Evolutionary conservation across 2,888 invertebrate genomes (phyloP), one percentile per base, ranked within the genome.

Genomic region (Chirona hameri): DNA sequence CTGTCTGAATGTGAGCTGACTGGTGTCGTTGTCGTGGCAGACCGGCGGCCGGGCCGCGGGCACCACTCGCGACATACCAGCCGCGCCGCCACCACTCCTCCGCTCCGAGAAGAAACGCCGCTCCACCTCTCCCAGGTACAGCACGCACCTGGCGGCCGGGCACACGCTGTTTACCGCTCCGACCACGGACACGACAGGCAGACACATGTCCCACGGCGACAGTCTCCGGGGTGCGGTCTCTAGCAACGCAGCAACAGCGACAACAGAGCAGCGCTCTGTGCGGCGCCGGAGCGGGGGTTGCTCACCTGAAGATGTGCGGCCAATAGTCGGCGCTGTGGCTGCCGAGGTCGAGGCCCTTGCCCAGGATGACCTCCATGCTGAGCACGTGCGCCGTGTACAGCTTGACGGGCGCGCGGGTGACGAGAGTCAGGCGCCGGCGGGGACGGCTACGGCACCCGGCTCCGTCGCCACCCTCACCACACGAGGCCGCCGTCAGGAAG

Each of bases 311-410:
- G 84, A 98, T 95, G 87, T 98, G 97, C 84, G 95, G 94, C 98
- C 98, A 98, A 86, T 98, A 98, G 85, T 96, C 95, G 29, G 95
- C 91, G 48, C 97, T 95, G 87, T 97, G 96, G 69, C 96, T 95
- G 9, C 96, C 97, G 14, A 97, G 91, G 87, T 97, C 97, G 82
- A 98, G 89, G 2, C 97, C 97, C 84, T 93, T 91, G 88, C 93
- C 93, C 83, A 98, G 91, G 46, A 98, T 91, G 29, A 98, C 95
- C 87, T 98, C 97, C 90, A 98, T 92, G 72, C 96, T 97, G 84
- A 98, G 89, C 0, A 96, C 95, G 87, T 98, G 97, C 0, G 96
- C 95, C 55, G 95, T 93, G 79, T 95, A 91, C 84, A 96, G 91
- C 86, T 94, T 86, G 80, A 86, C 85, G n/a, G 85, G 84, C 76